Conservation (phyloP, 2,113 vertebrate species). For the Seriola rivoliana region DNA sequence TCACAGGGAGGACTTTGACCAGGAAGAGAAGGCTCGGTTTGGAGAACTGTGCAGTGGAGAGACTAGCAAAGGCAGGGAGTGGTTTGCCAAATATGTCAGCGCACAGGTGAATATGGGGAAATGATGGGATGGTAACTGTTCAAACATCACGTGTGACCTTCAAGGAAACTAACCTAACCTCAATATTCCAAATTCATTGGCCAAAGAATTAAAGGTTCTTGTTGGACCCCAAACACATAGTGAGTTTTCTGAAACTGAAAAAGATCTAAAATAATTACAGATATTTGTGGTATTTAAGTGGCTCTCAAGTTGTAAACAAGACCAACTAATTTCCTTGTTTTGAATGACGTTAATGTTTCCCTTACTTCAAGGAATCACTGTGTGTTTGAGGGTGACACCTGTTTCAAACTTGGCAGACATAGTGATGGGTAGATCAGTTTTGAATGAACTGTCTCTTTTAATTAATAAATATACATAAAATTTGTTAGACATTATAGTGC, state of each 20-base stretch:
- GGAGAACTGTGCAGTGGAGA: constrained; percentile 93
- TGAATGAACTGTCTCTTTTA: background rate
- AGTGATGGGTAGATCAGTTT: background rate
- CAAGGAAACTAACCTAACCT: background rate
- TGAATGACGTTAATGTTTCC: background rate
- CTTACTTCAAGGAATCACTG: background rate
- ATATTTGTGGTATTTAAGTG: too few species aligned
- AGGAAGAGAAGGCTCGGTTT: constrained; percentile 95
- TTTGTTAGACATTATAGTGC: background rate
- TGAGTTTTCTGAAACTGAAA: too few species aligned
- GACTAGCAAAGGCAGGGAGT: constrained; percentile 93
- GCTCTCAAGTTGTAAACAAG: background rate
- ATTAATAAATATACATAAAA: background rate
- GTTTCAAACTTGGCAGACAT: too few species aligned
- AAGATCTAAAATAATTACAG: too few species aligned
- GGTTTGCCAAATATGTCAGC: constrained; percentile 95
- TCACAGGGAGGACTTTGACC: constrained; percentile 92
- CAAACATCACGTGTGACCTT: background rate
- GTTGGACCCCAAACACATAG: background rate
- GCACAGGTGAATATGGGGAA: constrained; percentile 87
- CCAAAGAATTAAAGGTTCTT: background rate
- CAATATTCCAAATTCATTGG: background rate
- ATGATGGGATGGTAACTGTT: background rate
- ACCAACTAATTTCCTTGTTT: background rate
- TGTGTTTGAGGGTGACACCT: background rate